Base-by-base conservation (phyloP, 2,888 invertebrate species). In the Allophyes oxyacanthae region DNA sequence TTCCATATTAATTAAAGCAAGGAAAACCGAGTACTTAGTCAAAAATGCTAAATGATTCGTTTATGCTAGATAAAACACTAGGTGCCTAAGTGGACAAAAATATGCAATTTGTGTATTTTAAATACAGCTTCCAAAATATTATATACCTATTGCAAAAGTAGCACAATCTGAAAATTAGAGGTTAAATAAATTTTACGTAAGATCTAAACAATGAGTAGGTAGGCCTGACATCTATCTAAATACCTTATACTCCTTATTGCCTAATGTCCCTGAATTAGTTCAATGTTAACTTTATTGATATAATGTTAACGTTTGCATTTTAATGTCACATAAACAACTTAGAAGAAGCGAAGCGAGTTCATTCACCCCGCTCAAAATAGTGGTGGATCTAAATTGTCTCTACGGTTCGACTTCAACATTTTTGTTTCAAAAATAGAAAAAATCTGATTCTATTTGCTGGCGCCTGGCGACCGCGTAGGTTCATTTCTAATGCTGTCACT, bases 291-390 rank as follows among this genome's bases (percentile, higher is more conserved):
- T 34, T 42, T 58, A 55, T 72, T 58, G 50, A 62, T 64, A 36
- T 49, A 50, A 37, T 37, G 45, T 32, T 30, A 46, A 52, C 30
- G 44, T 64, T n/a, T 55, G 43, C 28, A 64, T 75, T 66, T 57
- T 53, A 61, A 66, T 66, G 63, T 66, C 56, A 63, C 59, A 68
- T 61, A 74, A 64, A 72, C 64, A 72, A 68, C 56, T 57, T 49
- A 26, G 57, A 58, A 57, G 45, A 56, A 64, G 61, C 54, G 13
- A 48, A 53, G 49, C 43, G 13, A 32, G 76, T 57, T 64, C 72
- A 42, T 76, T 72, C 66, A 77, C 66, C 78, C 43, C 60, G 70
- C 72, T 71, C 50, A 55, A 72, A 78, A 78, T 75, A 77, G 72
- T 72, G 44, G 41, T 46, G 50, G 61, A 72, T 72, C 61, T 67